Evolutionary conservation across 2,797 vertebrate species (phyloP), one percentile per base, ranked within the genome.

Genomic region (Lerista edwardsae): DNA sequence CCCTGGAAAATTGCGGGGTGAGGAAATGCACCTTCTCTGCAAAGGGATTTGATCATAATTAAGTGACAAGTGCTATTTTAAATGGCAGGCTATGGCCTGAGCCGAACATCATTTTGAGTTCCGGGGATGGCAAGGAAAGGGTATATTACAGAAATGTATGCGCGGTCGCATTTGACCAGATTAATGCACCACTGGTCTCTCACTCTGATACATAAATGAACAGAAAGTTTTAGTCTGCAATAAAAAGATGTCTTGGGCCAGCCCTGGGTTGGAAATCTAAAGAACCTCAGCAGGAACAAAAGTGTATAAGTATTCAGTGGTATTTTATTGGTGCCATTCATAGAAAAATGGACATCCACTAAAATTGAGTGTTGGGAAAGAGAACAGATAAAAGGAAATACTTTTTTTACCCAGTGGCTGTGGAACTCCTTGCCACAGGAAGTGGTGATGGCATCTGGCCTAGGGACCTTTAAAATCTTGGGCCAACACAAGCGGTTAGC

Each of bases 31-130:
- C 55, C 39, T 93, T 79, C 78, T 71, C 44, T 69, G 61, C 57
- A 80, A 17, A 57, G 78, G 82, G 82, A 80, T 89, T 90, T 91
- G 51, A 69, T 34, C 84, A 86, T 71, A 86, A 86, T 86, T 81
- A 86, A 81, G 67, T 15, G 39, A 34, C n/a, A 21, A 81, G 84
- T 69, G 73, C 84, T 65, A 62, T 86, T 86, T 81, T 71, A 76
- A 85, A 86, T 68, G 84, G 73, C 84, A 76, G 79, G 65, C 79
- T 76, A 36, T 0, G 25, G 62, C 25, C 72, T n/a, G 57, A 74
- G 44, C 4, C 8, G 36, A 80, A 75, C n/a, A n/a, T 75, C 25
- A 2, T 39, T 71, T 76, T 62, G 65, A 71, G 65, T 62, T 34
- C 72, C 5, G 0, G 59, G 21, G 39, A 36, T 61, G 7, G 72